Conservation (phyloP, 2,113 vertebrate species). For the Suncus etruscus region DNA sequence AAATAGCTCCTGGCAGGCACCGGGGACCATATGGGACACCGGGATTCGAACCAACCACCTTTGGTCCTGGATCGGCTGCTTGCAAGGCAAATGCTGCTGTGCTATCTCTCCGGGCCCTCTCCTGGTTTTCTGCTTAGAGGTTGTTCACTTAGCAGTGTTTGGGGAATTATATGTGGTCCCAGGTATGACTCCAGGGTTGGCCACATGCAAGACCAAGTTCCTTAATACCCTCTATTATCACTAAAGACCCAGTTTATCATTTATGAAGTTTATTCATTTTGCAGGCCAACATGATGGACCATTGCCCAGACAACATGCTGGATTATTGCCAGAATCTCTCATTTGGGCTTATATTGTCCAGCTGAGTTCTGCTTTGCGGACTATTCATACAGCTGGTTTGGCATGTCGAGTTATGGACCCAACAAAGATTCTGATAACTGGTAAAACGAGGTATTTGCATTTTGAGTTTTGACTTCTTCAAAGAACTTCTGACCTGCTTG, state of each 20-base stretch:
- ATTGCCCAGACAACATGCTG: constrained; percentile 96
- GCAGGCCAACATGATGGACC: constrained; percentile 97
- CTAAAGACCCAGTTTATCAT: not conserved
- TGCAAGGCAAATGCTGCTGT: no score
- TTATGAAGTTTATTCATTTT: constrained; percentile 48
- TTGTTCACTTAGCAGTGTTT: no score
- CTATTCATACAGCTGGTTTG: constrained; percentile 97
- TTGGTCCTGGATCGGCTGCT: no score
- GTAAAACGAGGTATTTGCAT: constrained; percentile 94
- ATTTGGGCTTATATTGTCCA: constrained; percentile 99
- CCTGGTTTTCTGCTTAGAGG: no score
- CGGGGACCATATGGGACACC: no score
- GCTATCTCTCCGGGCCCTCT: no score
- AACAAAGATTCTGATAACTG: constrained; percentile 98
- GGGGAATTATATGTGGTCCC: no score
- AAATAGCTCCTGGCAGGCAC: no score
- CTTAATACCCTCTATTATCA: no score
- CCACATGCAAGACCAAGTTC: no score
- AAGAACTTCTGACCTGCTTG: not conserved
- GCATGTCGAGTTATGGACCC: constrained; percentile 99
- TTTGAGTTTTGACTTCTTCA: constrained; percentile 19
- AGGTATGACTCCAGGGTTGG: no score
- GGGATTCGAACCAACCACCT: no score
- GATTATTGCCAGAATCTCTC: constrained; percentile 96
- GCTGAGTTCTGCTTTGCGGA: constrained; percentile 96